Evolutionary conservation across 2,113 vertebrate species (phyloP).

Genomic region (Pleuronectes platessa): DNA sequence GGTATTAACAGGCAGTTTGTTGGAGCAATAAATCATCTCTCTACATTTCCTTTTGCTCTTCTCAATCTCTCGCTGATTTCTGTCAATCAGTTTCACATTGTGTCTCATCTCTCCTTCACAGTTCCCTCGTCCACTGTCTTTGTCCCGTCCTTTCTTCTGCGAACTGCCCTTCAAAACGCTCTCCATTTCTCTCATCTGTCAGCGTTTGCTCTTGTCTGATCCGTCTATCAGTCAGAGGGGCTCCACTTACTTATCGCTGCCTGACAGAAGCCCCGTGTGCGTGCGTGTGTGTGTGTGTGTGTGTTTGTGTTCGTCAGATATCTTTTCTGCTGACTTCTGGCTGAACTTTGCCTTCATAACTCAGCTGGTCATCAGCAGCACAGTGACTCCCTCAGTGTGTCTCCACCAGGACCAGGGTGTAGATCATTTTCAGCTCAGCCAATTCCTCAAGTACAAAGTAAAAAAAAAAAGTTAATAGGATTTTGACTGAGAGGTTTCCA

Average conservation of each 20-base stretch:
- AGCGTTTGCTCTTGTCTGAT: slow-evolving; percentile 60
- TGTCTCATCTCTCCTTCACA: neutral
- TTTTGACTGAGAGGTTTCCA: neutral
- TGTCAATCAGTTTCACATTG: slow-evolving; percentile 2
- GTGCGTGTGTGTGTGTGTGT: neutral
- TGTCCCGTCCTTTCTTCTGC: neutral
- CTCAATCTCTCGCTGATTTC: neutral
- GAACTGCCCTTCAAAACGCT: slow-evolving; percentile 42
- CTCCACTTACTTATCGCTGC: slow-evolving; percentile 64
- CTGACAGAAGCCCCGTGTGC: slow-evolving; percentile 47
- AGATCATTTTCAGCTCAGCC: slow-evolving; percentile 7
- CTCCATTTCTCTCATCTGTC: slow-evolving; percentile 54
- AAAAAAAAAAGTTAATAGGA: neutral
- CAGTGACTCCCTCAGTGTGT: slow-evolving; percentile 9
- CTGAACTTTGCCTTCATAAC: slow-evolving; percentile 33
- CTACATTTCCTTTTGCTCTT: neutral
- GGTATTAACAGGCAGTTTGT: neutral
- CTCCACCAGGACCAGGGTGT: neutral
- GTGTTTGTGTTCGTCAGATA: slow-evolving; percentile 14
- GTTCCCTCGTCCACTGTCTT: neutral
- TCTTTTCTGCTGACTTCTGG: slow-evolving; percentile 47
- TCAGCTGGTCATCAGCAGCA: slow-evolving; percentile 2
- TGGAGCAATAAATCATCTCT: neutral
- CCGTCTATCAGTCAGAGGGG: slow-evolving; percentile 43
- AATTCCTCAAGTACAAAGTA: neutral